A percentile compares a stretch with the other conserved stretches of the same genome.
Evolutionary conservation across 2,888 invertebrate species (phyloP).

Genomic region (Fabriciana adippe): DNA sequence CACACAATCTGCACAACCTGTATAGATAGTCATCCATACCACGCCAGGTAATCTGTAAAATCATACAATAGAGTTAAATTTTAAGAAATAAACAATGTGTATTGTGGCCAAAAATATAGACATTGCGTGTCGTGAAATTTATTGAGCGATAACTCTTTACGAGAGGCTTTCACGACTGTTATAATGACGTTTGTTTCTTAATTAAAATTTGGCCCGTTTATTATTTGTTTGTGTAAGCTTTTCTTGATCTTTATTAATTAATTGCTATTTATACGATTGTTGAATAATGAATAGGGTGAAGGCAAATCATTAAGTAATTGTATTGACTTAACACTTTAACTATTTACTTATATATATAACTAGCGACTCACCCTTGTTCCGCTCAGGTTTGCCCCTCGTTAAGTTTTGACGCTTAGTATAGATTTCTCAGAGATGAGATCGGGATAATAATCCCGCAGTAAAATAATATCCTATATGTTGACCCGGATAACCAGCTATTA

Average conservation of each 20-base stretch:
- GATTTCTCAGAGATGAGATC: too few relatives aligned
- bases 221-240: slow-evolving; percentile 23
- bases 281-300: not conserved
- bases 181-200: slow-evolving; percentile 31
- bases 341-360: too few relatives aligned
- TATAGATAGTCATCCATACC: too few relatives aligned
- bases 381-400: too few relatives aligned
- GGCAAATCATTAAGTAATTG: not conserved
- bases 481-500: too few relatives aligned
- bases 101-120: slow-evolving; percentile 28
- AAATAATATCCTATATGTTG: too few relatives aligned
- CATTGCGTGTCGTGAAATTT: slow-evolving; percentile 31
- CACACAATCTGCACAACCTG: too few relatives aligned
- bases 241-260: slow-evolving; percentile 13
- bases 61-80: not conserved
- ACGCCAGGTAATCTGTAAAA: too few relatives aligned
- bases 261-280: slow-evolving; percentile 7
- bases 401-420: too few relatives aligned
- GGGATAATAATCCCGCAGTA: too few relatives aligned
- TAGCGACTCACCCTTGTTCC: too few relatives aligned
- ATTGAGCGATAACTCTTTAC: slow-evolving; percentile 33
- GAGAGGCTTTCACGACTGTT: slow-evolving; percentile 33
- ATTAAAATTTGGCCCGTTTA: slow-evolving; percentile 30
- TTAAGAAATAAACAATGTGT: slow-evolving; percentile 13
- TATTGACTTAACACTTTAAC: not conserved